These are phyloP conservation scores for Martes martes DNA, from an alignment of 2,113 vertebrate species.

Conservation along the genomic window DNA sequence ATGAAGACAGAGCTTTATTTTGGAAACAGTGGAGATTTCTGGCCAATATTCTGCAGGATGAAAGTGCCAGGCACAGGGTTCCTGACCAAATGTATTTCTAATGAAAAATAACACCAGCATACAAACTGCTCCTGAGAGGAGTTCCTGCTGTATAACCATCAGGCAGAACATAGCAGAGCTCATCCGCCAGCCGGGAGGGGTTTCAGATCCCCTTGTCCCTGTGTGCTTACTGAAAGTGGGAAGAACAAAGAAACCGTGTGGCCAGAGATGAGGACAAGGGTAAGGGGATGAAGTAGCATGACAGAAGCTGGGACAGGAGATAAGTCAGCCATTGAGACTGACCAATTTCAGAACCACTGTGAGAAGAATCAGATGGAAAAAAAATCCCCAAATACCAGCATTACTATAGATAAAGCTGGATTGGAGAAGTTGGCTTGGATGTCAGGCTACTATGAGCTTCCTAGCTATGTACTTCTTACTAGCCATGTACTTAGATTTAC, in stretches of 20 bases:
- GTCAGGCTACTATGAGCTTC: neutral
- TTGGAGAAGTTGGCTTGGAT: neutral
- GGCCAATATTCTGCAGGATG: slow-evolving; percentile 25
- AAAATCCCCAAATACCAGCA: neutral
- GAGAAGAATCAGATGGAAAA: neutral
- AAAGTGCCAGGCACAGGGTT: slow-evolving; percentile 4
- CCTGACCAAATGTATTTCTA: slow-evolving; percentile 43
- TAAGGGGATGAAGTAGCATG: neutral
- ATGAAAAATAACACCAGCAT: slow-evolving; percentile 7
- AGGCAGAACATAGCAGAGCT: neutral
- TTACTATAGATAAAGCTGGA: neutral
- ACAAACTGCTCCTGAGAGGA: neutral
- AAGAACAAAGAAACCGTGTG: neutral
- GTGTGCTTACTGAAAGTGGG: neutral
- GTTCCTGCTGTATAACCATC: neutral
- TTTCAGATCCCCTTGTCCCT: neutral
- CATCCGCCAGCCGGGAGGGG: too few species aligned
- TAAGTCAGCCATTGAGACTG: neutral
- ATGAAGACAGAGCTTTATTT: slow-evolving; percentile 61
- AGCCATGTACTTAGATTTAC: neutral
- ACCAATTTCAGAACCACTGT: neutral
- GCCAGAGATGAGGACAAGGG: neutral
- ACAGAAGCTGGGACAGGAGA: neutral
- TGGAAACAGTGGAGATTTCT: slow-evolving; percentile 20
- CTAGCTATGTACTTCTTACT: neutral